Evolutionary conservation across 2,888 invertebrate species (phyloP).

Genomic region (Dynastes hyllus): DNA sequence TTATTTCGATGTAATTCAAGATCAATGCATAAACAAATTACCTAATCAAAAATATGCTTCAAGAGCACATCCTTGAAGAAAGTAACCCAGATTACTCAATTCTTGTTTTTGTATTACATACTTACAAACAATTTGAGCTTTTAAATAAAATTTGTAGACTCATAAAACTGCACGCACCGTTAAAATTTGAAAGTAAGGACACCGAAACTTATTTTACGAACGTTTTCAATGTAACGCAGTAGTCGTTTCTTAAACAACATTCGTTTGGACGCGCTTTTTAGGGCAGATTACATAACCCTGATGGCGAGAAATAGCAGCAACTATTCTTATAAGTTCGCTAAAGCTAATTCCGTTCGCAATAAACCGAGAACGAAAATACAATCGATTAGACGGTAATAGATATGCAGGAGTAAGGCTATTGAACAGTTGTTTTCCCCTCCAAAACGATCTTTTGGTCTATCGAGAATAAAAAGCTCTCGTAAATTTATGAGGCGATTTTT

Average conservation of each 20-base stretch:
- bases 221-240: slow-evolving; percentile 7
- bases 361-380: slow-evolving; percentile 2
- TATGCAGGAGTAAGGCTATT: neutral
- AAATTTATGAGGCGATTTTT: neutral
- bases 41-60: slow-evolving; percentile 13
- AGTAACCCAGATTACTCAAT: neutral
- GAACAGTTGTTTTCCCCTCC: neutral
- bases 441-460: neutral
- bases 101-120: neutral
- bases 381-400: neutral
- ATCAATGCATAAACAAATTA: slow-evolving; percentile 19
- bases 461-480: neutral
- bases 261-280: neutral
- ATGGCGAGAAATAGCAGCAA: neutral
- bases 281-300: slow-evolving; percentile 8
- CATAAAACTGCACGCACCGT: slow-evolving; percentile 36
- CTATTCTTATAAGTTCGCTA: neutral
- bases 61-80: slow-evolving; percentile 5
- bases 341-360: neutral
- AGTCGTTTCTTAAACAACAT: slow-evolving; percentile 13
- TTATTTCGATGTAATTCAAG: neutral
- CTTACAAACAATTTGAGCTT: too few relatives aligned
- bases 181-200: slow-evolving; percentile 36
- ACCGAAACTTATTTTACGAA: neutral
- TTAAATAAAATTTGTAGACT: neutral